Evolutionary conservation across 2,888 invertebrate species (phyloP).

Genomic region (Drosophila borealis): DNA sequence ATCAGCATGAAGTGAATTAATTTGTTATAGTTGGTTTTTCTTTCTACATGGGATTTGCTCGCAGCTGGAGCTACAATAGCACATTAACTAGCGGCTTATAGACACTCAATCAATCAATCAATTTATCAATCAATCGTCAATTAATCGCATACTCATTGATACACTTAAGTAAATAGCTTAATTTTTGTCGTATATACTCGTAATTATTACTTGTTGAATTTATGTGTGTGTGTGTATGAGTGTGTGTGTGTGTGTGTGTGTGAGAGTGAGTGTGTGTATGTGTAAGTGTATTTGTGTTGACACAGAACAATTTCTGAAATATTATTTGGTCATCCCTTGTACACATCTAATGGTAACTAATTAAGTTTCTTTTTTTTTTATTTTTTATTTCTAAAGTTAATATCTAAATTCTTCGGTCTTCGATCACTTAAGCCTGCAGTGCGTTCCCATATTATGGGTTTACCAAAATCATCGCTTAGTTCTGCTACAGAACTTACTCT

Average conservation of each 20-base stretch:
- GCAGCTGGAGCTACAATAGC: slow-evolving; percentile 47
- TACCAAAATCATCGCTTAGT: slow-evolving; percentile 59
- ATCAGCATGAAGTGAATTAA: slow-evolving; percentile 67
- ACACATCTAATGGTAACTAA: slow-evolving; percentile 75
- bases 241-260: slow-evolving; percentile 11
- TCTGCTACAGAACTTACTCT: slow-evolving; percentile 73
- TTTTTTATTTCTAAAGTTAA: slow-evolving; percentile 47
- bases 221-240: slow-evolving; percentile 13
- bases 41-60: slow-evolving; percentile 48
- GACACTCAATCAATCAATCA: slow-evolving; percentile 53
- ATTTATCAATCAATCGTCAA: slow-evolving; percentile 50
- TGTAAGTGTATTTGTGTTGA: slow-evolving; percentile 43
- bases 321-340: slow-evolving; percentile 76
- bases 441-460: slow-evolving; percentile 75
- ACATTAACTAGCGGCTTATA: slow-evolving; percentile 55
- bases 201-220: slow-evolving; percentile 57
- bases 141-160: slow-evolving; percentile 55
- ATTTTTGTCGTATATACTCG: slow-evolving; percentile 45
- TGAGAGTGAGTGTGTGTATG: slow-evolving; percentile 6
- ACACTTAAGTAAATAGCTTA: slow-evolving; percentile 56
- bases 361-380: slow-evolving; percentile 22
- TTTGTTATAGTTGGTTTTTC: slow-evolving; percentile 23
- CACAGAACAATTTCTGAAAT: slow-evolving; percentile 60
- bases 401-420: slow-evolving; percentile 64
- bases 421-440: slow-evolving; percentile 65